Percentiles rank a stretch among this genome's conserved stretches.
Conservation (phyloP, 2,113 vertebrate species). For the Hydrolagus affinis region DNA sequence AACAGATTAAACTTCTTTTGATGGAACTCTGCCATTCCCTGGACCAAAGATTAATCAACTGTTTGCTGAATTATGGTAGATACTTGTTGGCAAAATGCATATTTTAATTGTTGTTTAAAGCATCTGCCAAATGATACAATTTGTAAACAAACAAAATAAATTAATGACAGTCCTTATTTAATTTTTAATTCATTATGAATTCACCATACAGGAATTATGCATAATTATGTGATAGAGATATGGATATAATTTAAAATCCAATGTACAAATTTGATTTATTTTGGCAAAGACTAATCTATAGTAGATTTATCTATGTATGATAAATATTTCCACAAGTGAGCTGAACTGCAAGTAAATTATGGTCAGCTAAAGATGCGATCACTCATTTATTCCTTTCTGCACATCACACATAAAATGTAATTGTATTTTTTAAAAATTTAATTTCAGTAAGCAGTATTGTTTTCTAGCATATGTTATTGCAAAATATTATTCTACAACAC, state of each 20-base stretch:
- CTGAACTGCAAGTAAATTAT: not conserved
- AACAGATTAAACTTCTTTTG: not conserved
- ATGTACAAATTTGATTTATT: not conserved
- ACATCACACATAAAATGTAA: not conserved
- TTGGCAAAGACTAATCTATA: not conserved
- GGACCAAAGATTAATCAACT: not conserved
- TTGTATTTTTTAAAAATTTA: not conserved
- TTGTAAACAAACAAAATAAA: not conserved
- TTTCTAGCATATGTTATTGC: not conserved
- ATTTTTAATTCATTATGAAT: not conserved
- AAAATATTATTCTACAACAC: no score
- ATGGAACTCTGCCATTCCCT: not conserved
- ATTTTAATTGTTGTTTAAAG: not conserved
- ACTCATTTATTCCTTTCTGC: not conserved
- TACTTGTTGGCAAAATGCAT: not conserved
- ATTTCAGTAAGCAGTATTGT: not conserved
- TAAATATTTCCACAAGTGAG: constrained; percentile 8
- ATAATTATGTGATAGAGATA: not conserved
- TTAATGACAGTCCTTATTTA: not conserved
- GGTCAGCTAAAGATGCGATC: not conserved
- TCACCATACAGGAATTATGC: not conserved
- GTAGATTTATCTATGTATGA: not conserved
- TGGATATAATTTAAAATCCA: not conserved
- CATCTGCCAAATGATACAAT: not conserved
- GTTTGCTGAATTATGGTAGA: not conserved